Evolutionary conservation across 2,888 invertebrate genomes (phyloP).

Genomic region (Andricus quercusramuli): DNA sequence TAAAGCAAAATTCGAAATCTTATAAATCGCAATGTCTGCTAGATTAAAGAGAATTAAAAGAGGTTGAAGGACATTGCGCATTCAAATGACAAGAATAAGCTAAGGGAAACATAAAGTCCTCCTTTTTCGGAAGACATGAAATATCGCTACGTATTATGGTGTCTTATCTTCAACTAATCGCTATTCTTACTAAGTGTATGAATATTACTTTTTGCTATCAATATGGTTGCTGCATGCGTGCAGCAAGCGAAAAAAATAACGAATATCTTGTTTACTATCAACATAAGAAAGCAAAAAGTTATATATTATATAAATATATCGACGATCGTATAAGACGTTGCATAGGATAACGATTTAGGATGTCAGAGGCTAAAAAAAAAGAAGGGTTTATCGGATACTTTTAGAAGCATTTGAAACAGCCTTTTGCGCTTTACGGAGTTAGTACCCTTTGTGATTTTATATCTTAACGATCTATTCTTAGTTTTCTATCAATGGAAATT

Average conservation of each 20-base stretch:
- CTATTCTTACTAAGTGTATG: conserved; percentile 66
- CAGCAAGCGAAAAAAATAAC: conserved; percentile 57
- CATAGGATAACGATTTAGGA: conserved; percentile 57
- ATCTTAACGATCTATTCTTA: conserved; percentile 49
- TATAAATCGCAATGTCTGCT: conserved; percentile 21
- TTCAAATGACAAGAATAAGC: conserved; percentile 42
- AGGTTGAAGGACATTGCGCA: conserved; percentile 22
- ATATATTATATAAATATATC: conserved; percentile 44
- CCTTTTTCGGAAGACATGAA: conserved; percentile 56
- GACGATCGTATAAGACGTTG: conserved; percentile 46
- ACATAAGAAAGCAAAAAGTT: conserved; percentile 58
- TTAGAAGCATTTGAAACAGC: conserved; percentile 42
- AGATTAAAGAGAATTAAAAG: background rate
- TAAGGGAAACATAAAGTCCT: conserved; percentile 46
- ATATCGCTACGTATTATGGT: conserved; percentile 75
- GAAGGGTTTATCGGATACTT: conserved; percentile 26
- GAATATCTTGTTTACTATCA: conserved; percentile 67
- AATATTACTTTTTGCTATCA: conserved; percentile 60
- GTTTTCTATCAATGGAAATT: conserved; percentile 20
- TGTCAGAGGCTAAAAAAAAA: conserved; percentile 55
- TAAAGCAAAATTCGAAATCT: conserved; percentile 30
- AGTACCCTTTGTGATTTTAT: conserved; percentile 51
- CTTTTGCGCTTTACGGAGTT: conserved; percentile 50
- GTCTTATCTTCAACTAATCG: conserved; percentile 73
- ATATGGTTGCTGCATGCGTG: conserved; percentile 55